phyloP scores from a whole-genome alignment of 2,888 invertebrate genomes.

The Phaedon cochleariae region DNA sequence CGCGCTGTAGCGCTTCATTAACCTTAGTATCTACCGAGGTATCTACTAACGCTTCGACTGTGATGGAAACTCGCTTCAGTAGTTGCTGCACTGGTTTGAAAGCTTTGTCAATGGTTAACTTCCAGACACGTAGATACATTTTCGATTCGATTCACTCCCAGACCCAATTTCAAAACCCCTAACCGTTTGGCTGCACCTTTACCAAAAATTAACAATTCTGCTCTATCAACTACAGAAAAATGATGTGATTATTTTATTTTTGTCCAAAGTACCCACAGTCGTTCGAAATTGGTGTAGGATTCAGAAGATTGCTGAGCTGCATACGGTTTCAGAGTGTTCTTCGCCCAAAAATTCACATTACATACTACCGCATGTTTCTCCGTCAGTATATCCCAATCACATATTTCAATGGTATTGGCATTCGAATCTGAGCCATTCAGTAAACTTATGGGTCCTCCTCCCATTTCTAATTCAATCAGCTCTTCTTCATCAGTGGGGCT shows the following conservation, averaged over 20 bases:
- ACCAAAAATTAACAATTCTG: slow-evolving; percentile 36
- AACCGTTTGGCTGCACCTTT: slow-evolving; percentile 37
- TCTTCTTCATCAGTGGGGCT: too few relatives aligned
- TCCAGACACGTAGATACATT: slow-evolving; percentile 33
- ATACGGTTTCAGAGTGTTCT: slow-evolving; percentile 30
- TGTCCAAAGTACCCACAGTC: slow-evolving; percentile 22
- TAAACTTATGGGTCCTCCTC: too few relatives aligned
- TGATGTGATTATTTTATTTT: slow-evolving; percentile 27
- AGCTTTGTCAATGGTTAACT: slow-evolving; percentile 34
- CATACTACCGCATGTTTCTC: too few relatives aligned
- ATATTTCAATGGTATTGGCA: too few relatives aligned
- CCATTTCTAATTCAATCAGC: too few relatives aligned
- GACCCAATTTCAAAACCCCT: slow-evolving; percentile 39
- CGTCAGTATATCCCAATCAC: neutral
- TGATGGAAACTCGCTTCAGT: slow-evolving; percentile 19
- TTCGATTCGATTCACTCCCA: slow-evolving; percentile 25
- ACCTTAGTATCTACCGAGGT: slow-evolving; percentile 34
- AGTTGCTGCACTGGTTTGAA: slow-evolving; percentile 18
- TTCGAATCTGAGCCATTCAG: neutral
- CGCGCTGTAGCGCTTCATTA: slow-evolving; percentile 37
- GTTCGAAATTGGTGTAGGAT: slow-evolving; percentile 22
- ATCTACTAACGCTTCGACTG: slow-evolving; percentile 37
- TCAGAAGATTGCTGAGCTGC: neutral
- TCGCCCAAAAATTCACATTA: neutral
- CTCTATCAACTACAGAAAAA: slow-evolving; percentile 37